Evolutionary conservation across 1,140 invertebrate species (phyloP).

Genomic region (Drosophila tropicalis): DNA sequence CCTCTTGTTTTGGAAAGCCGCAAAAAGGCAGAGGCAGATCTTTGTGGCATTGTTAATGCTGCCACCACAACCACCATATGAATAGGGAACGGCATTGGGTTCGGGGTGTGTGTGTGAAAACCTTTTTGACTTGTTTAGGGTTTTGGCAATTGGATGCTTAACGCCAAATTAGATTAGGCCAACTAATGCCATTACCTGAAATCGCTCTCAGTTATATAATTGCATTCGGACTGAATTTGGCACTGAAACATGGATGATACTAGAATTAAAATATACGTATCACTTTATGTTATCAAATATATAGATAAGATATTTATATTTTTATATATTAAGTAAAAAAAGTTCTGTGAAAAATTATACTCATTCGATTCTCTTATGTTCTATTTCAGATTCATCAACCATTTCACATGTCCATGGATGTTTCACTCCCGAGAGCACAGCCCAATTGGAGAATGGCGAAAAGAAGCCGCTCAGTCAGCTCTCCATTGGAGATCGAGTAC

Average conservation of each 20-base stretch:
- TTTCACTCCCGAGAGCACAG: constrained; percentile 88
- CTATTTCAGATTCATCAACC: constrained; percentile 94
- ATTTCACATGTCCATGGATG: constrained; percentile 92
- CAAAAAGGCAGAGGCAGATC: constrained; percentile 65
- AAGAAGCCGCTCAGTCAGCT: constrained; percentile 88
- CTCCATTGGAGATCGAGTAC: constrained; percentile 90
- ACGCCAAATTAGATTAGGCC: constrained; percentile 82
- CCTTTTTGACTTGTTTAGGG: constrained; percentile 78
- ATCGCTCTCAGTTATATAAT: constrained; percentile 10
- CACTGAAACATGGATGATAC: background rate
- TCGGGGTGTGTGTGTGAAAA: constrained; percentile 69
- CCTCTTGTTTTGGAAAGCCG: constrained; percentile 64
- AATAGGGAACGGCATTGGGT: background rate
- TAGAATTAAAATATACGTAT: background rate
- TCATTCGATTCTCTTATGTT: constrained; percentile 18
- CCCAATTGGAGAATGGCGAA: constrained; percentile 85
- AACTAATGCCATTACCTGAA: constrained; percentile 76
- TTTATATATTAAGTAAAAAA: background rate
- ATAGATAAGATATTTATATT: no score
- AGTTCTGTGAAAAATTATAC: background rate
- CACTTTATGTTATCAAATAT: background rate
- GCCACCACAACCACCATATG: constrained; percentile 21
- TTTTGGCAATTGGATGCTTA: constrained; percentile 71
- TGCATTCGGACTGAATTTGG: background rate
- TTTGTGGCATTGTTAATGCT: constrained; percentile 61